phyloP scores from a whole-genome alignment of 2,888 invertebrate genomes.

The Leucoma salicis region DNA sequence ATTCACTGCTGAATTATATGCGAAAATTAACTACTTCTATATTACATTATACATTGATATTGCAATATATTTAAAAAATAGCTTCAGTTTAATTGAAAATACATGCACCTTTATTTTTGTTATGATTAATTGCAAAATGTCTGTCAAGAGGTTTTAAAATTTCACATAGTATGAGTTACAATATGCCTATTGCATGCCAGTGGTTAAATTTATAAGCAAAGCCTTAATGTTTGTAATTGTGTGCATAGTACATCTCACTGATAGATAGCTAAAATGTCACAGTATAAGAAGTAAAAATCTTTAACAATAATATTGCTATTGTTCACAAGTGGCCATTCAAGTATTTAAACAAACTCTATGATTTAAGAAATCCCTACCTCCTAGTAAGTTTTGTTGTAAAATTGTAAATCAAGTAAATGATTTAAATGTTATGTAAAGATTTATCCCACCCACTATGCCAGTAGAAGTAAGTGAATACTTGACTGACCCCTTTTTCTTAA shows the following conservation, averaged over 20 bases:
- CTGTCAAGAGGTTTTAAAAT: background rate
- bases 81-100: background rate
- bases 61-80: slow-evolving; percentile 23
- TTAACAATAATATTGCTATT: slow-evolving; percentile 14
- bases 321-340: background rate
- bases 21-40: background rate
- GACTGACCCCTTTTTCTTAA: slow-evolving; percentile 13
- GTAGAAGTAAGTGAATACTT: too few relatives aligned
- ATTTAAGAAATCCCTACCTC: too few relatives aligned
- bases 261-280: slow-evolving; percentile 10
- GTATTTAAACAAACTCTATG: too few relatives aligned
- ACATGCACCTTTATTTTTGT: too few relatives aligned
- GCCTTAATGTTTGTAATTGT: slow-evolving; percentile 17
- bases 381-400: too few relatives aligned
- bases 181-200: slow-evolving; percentile 1
- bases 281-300: slow-evolving; percentile 15
- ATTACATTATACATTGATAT: slow-evolving; percentile 12
- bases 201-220: slow-evolving; percentile 24
- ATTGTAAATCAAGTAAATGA: too few relatives aligned
- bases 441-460: too few relatives aligned
- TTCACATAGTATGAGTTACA: too few relatives aligned
- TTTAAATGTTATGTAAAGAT: too few relatives aligned
- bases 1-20: slow-evolving; percentile 17
- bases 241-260: slow-evolving; percentile 22
- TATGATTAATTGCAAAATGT: background rate